Evolutionary conservation across 2,797 vertebrate genomes (phyloP).

Genomic region (Sarcoramphus papa): DNA sequence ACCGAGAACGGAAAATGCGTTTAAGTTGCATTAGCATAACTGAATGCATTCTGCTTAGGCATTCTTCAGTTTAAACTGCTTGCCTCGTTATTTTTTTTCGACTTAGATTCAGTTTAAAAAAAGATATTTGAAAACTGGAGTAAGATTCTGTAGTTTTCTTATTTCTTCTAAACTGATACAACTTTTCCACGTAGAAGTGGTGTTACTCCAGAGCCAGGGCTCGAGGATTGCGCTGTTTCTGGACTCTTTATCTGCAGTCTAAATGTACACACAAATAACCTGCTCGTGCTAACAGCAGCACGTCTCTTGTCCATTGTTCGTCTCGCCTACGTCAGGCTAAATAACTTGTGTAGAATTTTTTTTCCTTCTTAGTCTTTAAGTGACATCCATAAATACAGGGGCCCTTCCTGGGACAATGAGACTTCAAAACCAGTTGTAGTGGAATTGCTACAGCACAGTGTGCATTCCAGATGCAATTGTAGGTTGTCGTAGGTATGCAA

Average conservation of each 20-base stretch:
- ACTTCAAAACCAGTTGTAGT: background rate
- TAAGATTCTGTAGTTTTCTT: accelerated
- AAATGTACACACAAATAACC: background rate
- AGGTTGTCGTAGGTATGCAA: background rate
- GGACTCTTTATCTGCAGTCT: background rate
- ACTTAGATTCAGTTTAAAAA: background rate
- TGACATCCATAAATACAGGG: background rate
- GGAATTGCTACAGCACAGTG: background rate
- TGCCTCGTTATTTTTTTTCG: accelerated
- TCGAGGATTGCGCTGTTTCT: background rate
- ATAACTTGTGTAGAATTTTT: background rate
- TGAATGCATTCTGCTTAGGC: background rate
- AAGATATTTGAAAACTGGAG: background rate
- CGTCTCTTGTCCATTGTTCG: background rate
- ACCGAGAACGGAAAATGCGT: background rate
- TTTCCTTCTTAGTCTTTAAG: background rate
- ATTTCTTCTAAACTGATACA: background rate
- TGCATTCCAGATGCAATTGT: background rate
- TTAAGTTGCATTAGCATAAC: background rate
- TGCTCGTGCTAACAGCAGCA: background rate
- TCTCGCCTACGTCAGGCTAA: background rate
- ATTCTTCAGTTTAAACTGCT: background rate
- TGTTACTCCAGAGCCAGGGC: background rate
- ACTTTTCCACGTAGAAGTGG: accelerated
- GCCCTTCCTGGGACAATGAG: background rate